Evolutionary conservation across 2,888 invertebrate species (phyloP).

Genomic region (Dione juno): DNA sequence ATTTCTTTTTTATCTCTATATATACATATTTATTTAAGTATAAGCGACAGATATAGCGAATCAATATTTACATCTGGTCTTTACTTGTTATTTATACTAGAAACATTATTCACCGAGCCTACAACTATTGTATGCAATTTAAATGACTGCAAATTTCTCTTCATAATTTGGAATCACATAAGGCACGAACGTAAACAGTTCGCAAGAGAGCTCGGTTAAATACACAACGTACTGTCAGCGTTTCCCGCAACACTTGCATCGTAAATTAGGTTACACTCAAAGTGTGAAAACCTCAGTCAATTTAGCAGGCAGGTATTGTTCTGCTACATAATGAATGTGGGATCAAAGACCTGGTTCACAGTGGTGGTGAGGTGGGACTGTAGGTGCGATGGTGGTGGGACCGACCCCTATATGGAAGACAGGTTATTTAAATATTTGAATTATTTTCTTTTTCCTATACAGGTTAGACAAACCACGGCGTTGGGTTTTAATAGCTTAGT

Average conservation of each 20-base stretch:
- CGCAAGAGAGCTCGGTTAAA: slow-evolving; percentile 11
- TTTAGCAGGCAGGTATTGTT: background rate
- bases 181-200: background rate
- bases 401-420: no score
- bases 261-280: slow-evolving; percentile 13
- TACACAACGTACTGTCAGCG: slow-evolving; percentile 4
- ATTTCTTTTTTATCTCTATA: background rate
- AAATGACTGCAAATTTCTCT: no score
- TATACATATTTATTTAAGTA: no score
- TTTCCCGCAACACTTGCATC: slow-evolving; percentile 17
- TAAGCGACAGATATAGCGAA: no score
- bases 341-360: background rate
- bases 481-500: no score
- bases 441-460: no score
- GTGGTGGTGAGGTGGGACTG: background rate
- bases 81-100: no score
- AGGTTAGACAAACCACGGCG: no score
- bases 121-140: no score
- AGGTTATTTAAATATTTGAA: no score
- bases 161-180: background rate
- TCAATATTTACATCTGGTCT: no score
- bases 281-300: slow-evolving; percentile 14
- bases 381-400: background rate
- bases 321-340: background rate
- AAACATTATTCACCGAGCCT: no score